phyloP scores from a whole-genome alignment of 2,888 invertebrate genomes.

The Chloroclystis v-ata region DNA sequence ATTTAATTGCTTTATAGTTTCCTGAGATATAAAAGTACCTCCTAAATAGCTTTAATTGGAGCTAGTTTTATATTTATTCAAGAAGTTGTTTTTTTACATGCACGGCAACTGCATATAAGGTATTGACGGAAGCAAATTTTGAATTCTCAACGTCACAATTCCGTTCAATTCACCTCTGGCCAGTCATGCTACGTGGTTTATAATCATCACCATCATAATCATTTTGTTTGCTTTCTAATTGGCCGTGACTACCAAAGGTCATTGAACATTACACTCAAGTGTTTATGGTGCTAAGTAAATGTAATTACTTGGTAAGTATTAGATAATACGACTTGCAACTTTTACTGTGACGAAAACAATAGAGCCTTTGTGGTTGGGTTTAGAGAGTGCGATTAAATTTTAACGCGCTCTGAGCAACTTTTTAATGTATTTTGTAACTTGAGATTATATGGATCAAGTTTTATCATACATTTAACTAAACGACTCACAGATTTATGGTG shows the following conservation, averaged over 20 bases:
- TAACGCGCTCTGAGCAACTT: too few relatives aligned
- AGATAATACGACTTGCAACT: neutral
- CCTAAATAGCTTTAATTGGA: too few relatives aligned
- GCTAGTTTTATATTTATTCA: too few relatives aligned
- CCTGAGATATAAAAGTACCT: too few relatives aligned
- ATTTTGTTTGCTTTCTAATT: constrained; percentile 23
- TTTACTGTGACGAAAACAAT: neutral
- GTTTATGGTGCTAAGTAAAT: constrained; percentile 4
- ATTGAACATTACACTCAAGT: constrained; percentile 16
- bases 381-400: too few relatives aligned
- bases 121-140: neutral
- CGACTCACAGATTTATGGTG: too few relatives aligned
- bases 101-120: neutral
- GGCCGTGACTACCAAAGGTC: constrained; percentile 21
- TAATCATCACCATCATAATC: neutral
- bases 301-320: neutral
- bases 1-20: too few relatives aligned
- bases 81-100: too few relatives aligned
- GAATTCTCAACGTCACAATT: neutral
- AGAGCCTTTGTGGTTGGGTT: neutral
- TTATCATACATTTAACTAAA: too few relatives aligned
- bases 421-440: too few relatives aligned
- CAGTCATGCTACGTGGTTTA: neutral
- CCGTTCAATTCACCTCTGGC: neutral
- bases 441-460: too few relatives aligned